phyloP scores from a whole-genome alignment of 2,797 vertebrate species.

The Discoglossus pictus region DNA sequence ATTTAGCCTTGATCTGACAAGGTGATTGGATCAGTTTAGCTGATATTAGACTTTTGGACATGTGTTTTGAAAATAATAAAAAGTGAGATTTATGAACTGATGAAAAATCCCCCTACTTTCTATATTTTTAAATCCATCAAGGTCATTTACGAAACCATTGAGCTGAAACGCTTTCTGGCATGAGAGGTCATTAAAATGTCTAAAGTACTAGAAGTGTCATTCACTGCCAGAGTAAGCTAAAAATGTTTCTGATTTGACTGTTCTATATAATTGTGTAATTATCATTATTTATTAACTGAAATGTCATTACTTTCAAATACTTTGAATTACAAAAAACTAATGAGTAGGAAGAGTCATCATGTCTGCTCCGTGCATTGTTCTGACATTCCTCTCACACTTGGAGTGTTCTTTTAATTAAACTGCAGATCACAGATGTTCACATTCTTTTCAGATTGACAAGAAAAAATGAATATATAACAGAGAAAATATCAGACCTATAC shows the following conservation, averaged over 20 bases:
- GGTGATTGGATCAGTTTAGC: conserved; percentile 26
- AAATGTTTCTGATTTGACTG: conserved; percentile 14
- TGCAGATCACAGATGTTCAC: too few species aligned
- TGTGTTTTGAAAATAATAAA: conserved; percentile 4
- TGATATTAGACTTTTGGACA: conserved; percentile 28
- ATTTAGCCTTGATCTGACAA: conserved; percentile 35
- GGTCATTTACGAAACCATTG: conserved; percentile 1
- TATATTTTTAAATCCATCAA: conserved; percentile 14
- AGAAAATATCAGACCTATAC: too few species aligned
- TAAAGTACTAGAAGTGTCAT: not conserved
- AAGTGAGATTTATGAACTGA: conserved; percentile 11
- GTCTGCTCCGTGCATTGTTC: not conserved
- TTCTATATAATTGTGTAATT: conserved; percentile 2
- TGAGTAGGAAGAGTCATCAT: too few species aligned
- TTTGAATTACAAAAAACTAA: too few species aligned
- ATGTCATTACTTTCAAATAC: too few species aligned
- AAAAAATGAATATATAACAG: too few species aligned
- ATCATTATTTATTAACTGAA: conserved; percentile 6
- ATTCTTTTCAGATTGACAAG: too few species aligned
- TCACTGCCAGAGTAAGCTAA: conserved; percentile 7
- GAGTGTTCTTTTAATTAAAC: conserved; percentile 1
- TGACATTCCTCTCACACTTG: not conserved
- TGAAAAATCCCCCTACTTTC: conserved; percentile 16
- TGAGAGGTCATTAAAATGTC: conserved; percentile 11
- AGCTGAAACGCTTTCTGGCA: conserved; percentile 1